Conservation (phyloP, 2,888 invertebrate species). For the Melolontha melolontha region DNA sequence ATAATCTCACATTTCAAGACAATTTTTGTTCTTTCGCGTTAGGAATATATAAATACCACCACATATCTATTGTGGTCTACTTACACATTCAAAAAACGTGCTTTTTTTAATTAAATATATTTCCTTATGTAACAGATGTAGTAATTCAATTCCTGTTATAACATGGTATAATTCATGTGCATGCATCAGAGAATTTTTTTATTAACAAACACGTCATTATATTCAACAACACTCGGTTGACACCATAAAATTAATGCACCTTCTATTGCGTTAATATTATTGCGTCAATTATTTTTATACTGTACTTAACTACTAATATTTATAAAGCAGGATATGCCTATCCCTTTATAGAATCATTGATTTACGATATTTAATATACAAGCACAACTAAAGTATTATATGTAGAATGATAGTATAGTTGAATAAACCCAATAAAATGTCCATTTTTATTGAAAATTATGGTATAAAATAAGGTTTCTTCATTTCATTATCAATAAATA, state of each 20-base stretch:
- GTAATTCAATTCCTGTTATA: conserved; percentile 20
- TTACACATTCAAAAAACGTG: too few relatives aligned
- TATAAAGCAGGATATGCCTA: conserved; percentile 20
- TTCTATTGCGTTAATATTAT: conserved; percentile 14
- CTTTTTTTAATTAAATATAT: neutral
- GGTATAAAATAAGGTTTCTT: too few relatives aligned
- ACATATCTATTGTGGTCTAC: too few relatives aligned
- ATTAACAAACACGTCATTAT: conserved; percentile 24
- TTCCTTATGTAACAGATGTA: conserved; percentile 25
- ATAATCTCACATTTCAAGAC: too few relatives aligned
- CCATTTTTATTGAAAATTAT: too few relatives aligned
- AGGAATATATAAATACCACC: too few relatives aligned
- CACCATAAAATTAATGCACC: conserved; percentile 18
- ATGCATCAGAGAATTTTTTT: conserved; percentile 25
- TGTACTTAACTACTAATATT: conserved; percentile 19
- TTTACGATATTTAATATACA: conserved; percentile 22
- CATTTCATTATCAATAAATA: too few relatives aligned
- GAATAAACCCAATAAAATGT: too few relatives aligned
- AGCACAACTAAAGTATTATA: too few relatives aligned
- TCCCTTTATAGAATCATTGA: conserved; percentile 27
- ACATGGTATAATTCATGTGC: conserved; percentile 2
- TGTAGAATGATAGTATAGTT: too few relatives aligned
- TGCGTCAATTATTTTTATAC: conserved; percentile 22
- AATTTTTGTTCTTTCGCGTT: too few relatives aligned
- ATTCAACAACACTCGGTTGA: conserved; percentile 12